Percentiles rank a stretch among this genome's conserved stretches.
These are phyloP conservation scores for Gorsachius magnificus DNA, from an alignment of 2,797 vertebrate species.

Conservation along the genomic window DNA sequence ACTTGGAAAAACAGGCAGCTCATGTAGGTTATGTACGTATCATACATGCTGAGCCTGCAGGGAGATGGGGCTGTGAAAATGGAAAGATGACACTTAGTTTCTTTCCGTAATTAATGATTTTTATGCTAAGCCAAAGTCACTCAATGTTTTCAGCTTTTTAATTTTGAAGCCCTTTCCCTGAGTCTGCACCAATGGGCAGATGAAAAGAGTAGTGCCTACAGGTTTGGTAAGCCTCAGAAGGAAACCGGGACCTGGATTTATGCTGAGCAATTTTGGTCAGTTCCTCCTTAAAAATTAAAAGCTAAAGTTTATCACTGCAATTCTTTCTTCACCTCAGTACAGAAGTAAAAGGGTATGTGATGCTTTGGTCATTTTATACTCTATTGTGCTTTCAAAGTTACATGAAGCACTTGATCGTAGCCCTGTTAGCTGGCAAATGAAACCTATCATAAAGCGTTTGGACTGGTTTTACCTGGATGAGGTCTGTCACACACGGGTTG, in stretches of 20 bases:
- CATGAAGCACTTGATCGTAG: background rate
- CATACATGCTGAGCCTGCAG: fast-evolving
- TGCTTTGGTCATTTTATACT: background rate
- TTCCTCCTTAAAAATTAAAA: background rate
- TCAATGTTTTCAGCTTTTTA: background rate
- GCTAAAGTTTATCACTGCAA: background rate
- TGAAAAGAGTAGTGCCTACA: background rate
- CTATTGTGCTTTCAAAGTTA: background rate
- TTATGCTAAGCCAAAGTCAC: background rate
- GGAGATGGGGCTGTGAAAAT: background rate
- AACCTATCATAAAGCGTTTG: background rate
- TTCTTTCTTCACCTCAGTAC: background rate
- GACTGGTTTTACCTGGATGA: background rate
- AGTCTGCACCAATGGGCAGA: background rate
- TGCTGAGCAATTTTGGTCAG: background rate
- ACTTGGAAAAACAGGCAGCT: background rate
- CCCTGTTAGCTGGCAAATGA: background rate
- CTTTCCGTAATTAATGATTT: background rate
- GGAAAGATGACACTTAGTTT: background rate
- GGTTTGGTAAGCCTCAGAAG: background rate
- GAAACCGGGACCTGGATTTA: background rate
- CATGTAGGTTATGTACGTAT: background rate
- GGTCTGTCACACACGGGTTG: no score
- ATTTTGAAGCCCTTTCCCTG: background rate
- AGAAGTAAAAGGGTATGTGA: fast-evolving